Percentiles rank a stretch among this genome's conserved stretches.
Conservation (phyloP, 2,888 invertebrate species). For the Deilephila elpenor region DNA sequence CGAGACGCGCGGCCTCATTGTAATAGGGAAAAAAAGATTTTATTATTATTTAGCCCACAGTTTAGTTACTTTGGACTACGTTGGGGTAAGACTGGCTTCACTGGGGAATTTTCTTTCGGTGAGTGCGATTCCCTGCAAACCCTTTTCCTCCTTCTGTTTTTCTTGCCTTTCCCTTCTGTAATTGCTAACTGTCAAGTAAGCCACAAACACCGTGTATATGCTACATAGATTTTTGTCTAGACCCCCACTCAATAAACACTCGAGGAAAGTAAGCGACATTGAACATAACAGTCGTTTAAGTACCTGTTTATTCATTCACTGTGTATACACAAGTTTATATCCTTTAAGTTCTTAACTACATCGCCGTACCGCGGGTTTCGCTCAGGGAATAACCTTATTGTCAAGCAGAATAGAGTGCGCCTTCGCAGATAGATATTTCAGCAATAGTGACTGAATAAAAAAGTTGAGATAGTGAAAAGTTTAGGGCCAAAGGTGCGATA, state of each 20-base stretch:
- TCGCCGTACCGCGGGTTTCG: constrained; percentile 53
- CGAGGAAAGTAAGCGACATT: background rate
- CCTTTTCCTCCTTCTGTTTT: no score
- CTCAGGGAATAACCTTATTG: constrained; percentile 63
- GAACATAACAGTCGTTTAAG: background rate
- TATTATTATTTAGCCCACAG: background rate
- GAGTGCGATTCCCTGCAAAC: no score
- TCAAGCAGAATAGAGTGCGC: constrained; percentile 56
- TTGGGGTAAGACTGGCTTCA: no score
- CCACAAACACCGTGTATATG: no score
- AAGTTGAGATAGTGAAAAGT: constrained; percentile 54
- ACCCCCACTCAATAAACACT: background rate
- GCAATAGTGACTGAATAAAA: constrained; percentile 53
- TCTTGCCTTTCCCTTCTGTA: no score
- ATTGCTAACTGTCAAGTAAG: no score
- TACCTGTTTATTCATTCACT: background rate
- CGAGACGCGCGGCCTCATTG: constrained; percentile 20
- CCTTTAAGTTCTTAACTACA: constrained; percentile 63
- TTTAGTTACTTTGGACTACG: no score
- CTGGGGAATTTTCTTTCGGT: no score
- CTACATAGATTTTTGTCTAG: no score
- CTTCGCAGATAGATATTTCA: constrained; percentile 50
- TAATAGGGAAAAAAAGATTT: background rate
- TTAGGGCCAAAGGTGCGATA: constrained; percentile 46
- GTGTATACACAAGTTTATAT: constrained; percentile 40